Evolutionary conservation across 35 echinoderm and acorn worm species (phyloP).

Genomic region (Ophiothrix spiculata): DNA sequence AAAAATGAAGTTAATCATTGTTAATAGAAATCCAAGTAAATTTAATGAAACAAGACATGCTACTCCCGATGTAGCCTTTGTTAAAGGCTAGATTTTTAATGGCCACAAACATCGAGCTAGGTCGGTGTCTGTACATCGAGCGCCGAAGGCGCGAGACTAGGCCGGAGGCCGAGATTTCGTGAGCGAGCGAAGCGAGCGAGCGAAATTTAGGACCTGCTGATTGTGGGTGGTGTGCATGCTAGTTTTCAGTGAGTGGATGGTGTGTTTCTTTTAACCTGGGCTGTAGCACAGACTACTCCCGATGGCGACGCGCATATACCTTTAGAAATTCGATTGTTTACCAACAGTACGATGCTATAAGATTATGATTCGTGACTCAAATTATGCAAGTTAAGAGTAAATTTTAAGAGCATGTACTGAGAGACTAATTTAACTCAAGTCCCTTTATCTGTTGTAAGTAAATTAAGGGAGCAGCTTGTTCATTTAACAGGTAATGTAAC

Average conservation of each 20-base stretch:
- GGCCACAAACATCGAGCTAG: no score
- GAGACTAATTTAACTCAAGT: no score
- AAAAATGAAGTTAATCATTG: neutral
- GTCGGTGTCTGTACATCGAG: no score
- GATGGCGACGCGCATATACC: neutral
- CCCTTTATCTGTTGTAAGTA: no score
- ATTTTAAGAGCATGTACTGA: neutral
- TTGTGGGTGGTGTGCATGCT: no score
- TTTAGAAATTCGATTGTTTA: neutral
- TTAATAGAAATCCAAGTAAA: neutral
- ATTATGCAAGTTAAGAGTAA: neutral
- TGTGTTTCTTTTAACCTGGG: no score
- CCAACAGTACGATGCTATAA: neutral
- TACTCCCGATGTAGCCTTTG: neutral
- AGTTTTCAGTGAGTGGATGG: no score
- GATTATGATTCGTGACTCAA: conserved; percentile 9
- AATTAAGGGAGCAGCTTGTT: neutral
- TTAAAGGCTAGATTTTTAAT: no score
- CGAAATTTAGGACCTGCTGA: no score
- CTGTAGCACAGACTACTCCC: neutral
- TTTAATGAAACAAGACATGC: neutral
- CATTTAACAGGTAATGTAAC: neutral
- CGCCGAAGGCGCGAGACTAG: no score
- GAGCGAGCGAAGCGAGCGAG: no score
- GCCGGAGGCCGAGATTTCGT: no score